Evolutionary conservation across 2,888 invertebrate genomes (phyloP).

Genomic region (Unio delphinus): DNA sequence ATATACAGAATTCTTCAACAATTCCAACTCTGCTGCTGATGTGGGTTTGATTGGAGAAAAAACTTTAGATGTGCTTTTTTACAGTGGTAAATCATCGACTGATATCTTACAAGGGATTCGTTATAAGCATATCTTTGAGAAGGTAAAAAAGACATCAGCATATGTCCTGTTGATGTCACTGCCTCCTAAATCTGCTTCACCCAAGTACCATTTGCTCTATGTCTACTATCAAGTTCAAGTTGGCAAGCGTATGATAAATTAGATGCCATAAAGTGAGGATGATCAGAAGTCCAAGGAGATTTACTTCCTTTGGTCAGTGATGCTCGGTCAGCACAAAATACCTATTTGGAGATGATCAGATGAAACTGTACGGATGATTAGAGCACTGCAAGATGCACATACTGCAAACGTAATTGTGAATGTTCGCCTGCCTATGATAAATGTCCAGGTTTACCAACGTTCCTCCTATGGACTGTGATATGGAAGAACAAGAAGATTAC

Average conservation of each 20-base stretch:
- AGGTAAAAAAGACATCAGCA: conserved; percentile 1
- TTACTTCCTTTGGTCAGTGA: not conserved
- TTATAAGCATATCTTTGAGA: not conserved
- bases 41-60: not conserved
- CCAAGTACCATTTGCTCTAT: conserved; percentile 1
- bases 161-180: not conserved
- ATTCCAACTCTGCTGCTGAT: not conserved
- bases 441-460: not conserved
- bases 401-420: conserved; percentile 3
- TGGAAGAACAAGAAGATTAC: too few species aligned
- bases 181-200: conserved; percentile 3
- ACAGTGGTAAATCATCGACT: not conserved
- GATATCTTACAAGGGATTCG: not conserved
- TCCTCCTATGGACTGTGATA: too few species aligned
- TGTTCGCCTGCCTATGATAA: not conserved
- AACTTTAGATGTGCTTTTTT: not conserved
- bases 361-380: not conserved
- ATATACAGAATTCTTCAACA: too few species aligned
- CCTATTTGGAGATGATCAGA: not conserved
- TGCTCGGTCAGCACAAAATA: not conserved
- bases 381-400: not conserved
- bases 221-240: conserved; percentile 1
- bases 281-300: not conserved
- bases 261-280: conserved; percentile 4
- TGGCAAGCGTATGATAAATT: not conserved